phyloP scores from a whole-genome alignment of 2,888 invertebrate species.

The Colletes collaris region DNA sequence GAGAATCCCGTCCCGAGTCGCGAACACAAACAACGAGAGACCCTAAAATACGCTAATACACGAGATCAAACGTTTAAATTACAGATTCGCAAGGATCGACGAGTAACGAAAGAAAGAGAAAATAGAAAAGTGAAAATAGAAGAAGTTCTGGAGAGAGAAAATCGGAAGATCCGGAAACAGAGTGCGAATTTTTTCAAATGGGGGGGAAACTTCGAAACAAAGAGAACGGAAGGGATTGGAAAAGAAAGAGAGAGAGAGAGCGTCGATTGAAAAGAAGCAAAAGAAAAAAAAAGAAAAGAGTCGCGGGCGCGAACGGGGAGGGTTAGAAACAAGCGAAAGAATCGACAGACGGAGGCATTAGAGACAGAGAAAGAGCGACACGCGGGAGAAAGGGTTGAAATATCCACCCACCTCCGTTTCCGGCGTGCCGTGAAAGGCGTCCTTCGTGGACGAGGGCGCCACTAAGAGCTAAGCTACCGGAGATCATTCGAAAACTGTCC shows the following conservation, averaged over 20 bases:
- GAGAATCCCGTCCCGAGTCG: not conserved
- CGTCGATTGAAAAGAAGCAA: no score
- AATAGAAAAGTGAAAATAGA: not conserved
- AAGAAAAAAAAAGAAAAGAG: no score
- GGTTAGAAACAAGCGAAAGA: constrained; percentile 3
- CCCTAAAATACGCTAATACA: constrained; percentile 35
- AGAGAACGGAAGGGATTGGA: not conserved
- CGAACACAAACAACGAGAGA: constrained; percentile 23
- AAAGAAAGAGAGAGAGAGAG: not conserved
- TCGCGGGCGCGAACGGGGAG: no score
- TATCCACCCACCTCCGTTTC: constrained; percentile 23
- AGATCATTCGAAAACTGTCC: constrained; percentile 84
- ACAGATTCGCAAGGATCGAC: constrained; percentile 32
- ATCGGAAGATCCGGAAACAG: not conserved
- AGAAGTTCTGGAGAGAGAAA: not conserved
- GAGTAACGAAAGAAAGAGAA: constrained; percentile 14
- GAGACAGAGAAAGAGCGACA: constrained; percentile 29
- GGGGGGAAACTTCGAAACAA: no score
- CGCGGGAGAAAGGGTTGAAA: constrained; percentile 44
- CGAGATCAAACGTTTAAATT: constrained; percentile 31
- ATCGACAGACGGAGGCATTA: constrained; percentile 12
- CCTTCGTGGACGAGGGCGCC: constrained; percentile 76
- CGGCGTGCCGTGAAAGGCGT: constrained; percentile 66
- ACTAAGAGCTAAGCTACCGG: constrained; percentile 83
- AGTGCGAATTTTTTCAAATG: no score